phyloP scores from a whole-genome alignment of 2,888 invertebrate genomes.

The Cerastoderma edule region DNA sequence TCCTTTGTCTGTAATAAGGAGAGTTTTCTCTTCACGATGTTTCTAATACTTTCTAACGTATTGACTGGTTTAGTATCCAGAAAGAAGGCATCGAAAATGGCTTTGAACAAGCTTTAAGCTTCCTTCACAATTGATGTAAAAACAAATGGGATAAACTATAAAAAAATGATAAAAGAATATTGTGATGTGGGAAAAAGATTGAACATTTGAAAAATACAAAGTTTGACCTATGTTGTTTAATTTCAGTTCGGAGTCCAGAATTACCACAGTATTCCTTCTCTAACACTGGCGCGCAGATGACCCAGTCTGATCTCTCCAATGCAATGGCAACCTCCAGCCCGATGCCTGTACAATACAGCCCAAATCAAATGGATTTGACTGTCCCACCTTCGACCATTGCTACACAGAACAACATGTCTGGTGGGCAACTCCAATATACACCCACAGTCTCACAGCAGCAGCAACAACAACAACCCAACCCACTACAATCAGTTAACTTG shows the following conservation, averaged over 20 bases:
- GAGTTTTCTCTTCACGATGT: too few relatives aligned
- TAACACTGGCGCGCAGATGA: conserved; percentile 54
- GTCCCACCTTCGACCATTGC: conserved; percentile 43
- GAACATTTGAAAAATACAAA: too few relatives aligned
- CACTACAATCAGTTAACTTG: conserved; percentile 36
- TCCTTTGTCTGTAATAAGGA: too few relatives aligned
- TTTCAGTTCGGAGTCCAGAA: conserved; percentile 44
- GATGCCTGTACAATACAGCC: conserved; percentile 27
- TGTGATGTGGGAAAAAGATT: too few relatives aligned
- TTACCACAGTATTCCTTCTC: conserved; percentile 59
- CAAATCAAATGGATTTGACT: conserved; percentile 40
- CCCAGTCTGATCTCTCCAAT: conserved; percentile 14
- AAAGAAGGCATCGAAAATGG: too few relatives aligned
- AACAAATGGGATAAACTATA: too few relatives aligned
- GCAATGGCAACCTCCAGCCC: conserved; percentile 18
- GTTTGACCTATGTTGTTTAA: too few relatives aligned
- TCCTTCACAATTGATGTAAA: too few relatives aligned
- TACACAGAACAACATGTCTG: conserved; percentile 45
- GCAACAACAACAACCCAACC: conserved; percentile 23
- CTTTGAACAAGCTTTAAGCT: too few relatives aligned
- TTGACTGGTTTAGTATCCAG: too few relatives aligned
- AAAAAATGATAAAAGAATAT: too few relatives aligned
- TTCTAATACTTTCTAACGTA: too few relatives aligned
- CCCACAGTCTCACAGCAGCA: conserved; percentile 26
- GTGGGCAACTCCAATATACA: conserved; percentile 55